Base-by-base conservation (phyloP, 1,140 invertebrate genomes). In the Eurosta solidaginis region DNA sequence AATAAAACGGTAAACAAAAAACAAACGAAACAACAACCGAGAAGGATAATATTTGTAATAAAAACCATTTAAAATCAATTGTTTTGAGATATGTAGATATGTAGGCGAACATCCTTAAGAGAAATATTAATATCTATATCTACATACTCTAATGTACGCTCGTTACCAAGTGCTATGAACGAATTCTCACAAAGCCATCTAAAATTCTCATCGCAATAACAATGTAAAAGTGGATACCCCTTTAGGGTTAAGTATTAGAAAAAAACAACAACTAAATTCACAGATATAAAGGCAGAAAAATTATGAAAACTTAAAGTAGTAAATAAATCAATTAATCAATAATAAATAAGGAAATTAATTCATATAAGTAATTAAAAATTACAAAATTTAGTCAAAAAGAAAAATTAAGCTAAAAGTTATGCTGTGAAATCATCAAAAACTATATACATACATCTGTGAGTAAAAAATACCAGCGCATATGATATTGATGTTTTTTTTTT, bases 1-100 rank as follows among this genome's bases (percentile, higher is more conserved):
- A 68, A 68, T 40, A 22, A 68, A 68, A 59, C 54, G 54, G 54
- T 29, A 29, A 59, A n/a, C n/a, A n/a, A n/a, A n/a, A n/a, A n/a
- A n/a, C n/a, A n/a, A 40, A 68, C 27, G 36, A 68, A 68, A 68
- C 29, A 29, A 68, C 33, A 68, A 40, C 59, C 33, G 59, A 68
- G 12, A 59, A 63, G n/a, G n/a, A 33, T 33, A 33, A 63, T 14
- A 63, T 33, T 33, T 12, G 59, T 12, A 27, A 10, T 68, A 68
- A 22, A 6, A 29, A 68, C 40, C n/a, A 68, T 27, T 22, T 22
- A 42, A 22, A 68, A 7, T 40, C 20, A 52, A 27, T 14, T 52
- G 9, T 33, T 4, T 17, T 20, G 17, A 40, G 33, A 68, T 4
- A 54, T 20, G 22, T 20, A 68, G 6, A 36, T 36, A 68, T 68